These are phyloP conservation scores for Pseudochaenichthys georgianus DNA, from an alignment of 2,797 vertebrate genomes.

Conservation along the genomic window DNA sequence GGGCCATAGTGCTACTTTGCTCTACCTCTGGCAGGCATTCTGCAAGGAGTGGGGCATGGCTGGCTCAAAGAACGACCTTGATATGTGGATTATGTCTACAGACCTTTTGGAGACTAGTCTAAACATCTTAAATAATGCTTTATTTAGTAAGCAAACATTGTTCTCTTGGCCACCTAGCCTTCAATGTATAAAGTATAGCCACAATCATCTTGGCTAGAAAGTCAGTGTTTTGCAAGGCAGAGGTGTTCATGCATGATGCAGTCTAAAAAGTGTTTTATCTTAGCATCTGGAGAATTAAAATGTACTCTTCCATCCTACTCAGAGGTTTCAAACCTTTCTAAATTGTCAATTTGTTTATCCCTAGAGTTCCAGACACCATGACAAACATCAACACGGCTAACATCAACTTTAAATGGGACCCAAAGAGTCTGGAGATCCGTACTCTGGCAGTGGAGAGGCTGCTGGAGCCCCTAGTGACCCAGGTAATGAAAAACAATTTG, in stretches of 20 bases:
- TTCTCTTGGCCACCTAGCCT: background rate
- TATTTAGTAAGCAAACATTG: background rate
- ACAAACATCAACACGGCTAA: constrained; percentile 92
- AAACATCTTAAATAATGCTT: constrained; percentile 19
- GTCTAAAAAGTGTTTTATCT: background rate
- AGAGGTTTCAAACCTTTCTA: constrained; percentile 6
- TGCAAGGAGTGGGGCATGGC: constrained; percentile 32
- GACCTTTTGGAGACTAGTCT: constrained; percentile 8
- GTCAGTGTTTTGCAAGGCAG: background rate
- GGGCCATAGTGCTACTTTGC: constrained; percentile 61
- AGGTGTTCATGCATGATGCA: background rate
- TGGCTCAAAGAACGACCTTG: constrained; percentile 32
- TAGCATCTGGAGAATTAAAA: background rate
- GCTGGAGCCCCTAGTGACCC: constrained; percentile 95
- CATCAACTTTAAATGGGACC: constrained; percentile 99
- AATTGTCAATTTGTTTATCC: background rate
- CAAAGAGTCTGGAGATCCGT: constrained; percentile 97
- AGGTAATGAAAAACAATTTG: constrained; percentile 84
- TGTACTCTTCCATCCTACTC: no score
- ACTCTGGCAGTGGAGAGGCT: constrained; percentile 96
- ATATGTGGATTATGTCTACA: constrained; percentile 38
- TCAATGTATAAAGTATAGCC: background rate
- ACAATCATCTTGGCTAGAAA: background rate
- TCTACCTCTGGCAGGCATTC: constrained; percentile 54
- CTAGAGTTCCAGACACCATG: constrained; percentile 83